phyloP scores from a whole-genome alignment of 2,888 invertebrate genomes.

The Dastarcus helophoroides region DNA sequence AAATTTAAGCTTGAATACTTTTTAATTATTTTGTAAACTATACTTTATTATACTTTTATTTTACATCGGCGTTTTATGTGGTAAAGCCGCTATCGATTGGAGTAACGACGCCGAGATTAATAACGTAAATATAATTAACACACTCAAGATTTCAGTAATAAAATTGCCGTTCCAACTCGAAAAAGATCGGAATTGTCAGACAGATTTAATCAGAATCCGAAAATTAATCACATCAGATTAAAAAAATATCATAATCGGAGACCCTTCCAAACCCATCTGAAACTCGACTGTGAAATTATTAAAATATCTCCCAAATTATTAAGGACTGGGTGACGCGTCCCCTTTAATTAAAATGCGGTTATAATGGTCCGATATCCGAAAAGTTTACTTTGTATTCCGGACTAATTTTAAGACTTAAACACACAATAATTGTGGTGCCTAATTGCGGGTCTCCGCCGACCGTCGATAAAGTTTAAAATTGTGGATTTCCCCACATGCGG shows the following conservation, averaged over 20 bases:
- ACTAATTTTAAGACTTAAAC: slow-evolving; percentile 30
- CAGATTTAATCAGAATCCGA: too few relatives aligned
- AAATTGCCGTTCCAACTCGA: too few relatives aligned
- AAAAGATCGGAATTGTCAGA: too few relatives aligned
- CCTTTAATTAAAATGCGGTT: slow-evolving; percentile 20
- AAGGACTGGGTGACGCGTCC: slow-evolving; percentile 18
- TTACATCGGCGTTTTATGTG: slow-evolving; percentile 22
- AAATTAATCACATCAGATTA: too few relatives aligned
- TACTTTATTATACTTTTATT: slow-evolving; percentile 32
- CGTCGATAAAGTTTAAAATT: slow-evolving; percentile 18
- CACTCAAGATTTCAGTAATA: background rate
- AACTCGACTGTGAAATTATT: too few relatives aligned
- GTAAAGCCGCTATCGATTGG: slow-evolving; percentile 14
- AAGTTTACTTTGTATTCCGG: slow-evolving; percentile 28
- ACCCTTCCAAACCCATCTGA: too few relatives aligned
- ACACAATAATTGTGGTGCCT: slow-evolving; percentile 32
- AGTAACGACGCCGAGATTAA: slow-evolving; percentile 14
- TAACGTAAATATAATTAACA: background rate
- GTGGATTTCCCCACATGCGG: slow-evolving; percentile 8
- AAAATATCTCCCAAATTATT: slow-evolving; percentile 18
- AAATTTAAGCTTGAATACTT: too few relatives aligned
- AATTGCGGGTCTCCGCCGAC: slow-evolving; percentile 23
- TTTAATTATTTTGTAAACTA: too few relatives aligned
- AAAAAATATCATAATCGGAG: too few relatives aligned
- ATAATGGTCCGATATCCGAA: slow-evolving; percentile 12